phyloP scores from a whole-genome alignment of 2,888 invertebrate species.

The Halictus ligatus region DNA sequence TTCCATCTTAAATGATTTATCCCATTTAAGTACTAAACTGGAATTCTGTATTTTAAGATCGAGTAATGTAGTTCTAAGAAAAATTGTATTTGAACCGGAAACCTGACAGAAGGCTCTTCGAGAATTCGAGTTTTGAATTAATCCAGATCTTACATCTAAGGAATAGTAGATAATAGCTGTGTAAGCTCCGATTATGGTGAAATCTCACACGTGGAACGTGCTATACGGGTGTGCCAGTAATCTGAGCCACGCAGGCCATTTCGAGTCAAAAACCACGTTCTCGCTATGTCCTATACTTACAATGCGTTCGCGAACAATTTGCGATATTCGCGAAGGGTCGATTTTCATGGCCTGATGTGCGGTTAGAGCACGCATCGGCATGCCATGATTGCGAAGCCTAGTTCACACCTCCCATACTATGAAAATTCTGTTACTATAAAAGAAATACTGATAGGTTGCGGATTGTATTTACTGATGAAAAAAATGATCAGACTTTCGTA shows the following conservation, averaged over 20 bases:
- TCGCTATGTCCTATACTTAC: neutral
- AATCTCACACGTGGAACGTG: neutral
- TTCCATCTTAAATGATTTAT: neutral
- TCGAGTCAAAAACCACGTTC: neutral
- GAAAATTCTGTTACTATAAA: neutral
- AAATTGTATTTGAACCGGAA: neutral
- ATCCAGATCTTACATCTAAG: neutral
- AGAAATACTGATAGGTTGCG: neutral
- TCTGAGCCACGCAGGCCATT: neutral
- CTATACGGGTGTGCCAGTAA: neutral
- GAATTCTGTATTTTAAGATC: too few species aligned
- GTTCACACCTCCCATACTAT: neutral
- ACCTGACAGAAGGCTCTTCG: too few species aligned
- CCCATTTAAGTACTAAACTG: neutral
- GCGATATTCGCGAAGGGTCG: neutral
- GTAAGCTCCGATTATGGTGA: neutral
- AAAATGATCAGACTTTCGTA: neutral
- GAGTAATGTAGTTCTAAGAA: neutral
- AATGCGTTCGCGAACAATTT: neutral
- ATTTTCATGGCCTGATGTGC: neutral
- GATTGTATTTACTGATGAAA: neutral
- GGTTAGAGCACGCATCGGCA: neutral
- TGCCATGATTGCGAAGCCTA: neutral
- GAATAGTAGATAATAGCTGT: neutral
- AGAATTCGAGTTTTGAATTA: neutral